Conservation (phyloP, 2,113 vertebrate species). For the Sapayoa aenigma region DNA sequence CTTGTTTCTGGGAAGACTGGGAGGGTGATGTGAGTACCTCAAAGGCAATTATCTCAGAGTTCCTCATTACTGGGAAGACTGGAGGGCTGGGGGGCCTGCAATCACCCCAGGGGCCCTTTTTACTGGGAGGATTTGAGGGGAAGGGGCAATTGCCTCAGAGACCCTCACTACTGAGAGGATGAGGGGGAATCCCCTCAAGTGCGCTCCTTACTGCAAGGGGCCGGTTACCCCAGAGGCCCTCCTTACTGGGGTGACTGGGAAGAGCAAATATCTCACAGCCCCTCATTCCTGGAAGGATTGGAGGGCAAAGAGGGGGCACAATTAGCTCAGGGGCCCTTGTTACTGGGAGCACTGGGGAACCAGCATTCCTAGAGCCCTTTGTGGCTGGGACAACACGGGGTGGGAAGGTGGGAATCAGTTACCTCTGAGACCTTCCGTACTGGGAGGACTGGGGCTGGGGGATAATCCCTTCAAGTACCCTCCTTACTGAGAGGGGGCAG, state of each 20-base stretch:
- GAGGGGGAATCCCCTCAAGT: background rate
- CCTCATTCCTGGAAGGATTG: background rate
- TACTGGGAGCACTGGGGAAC: background rate
- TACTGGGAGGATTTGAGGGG: background rate
- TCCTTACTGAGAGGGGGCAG: too few species aligned
- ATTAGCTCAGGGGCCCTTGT: background rate
- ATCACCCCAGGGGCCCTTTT: background rate
- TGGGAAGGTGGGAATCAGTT: too few species aligned
- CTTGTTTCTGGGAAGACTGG: too few species aligned
- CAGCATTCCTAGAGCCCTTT: too few species aligned
- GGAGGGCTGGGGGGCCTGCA: background rate
- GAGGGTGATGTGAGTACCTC: too few species aligned
- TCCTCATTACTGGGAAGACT: background rate
- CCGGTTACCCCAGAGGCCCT: background rate
- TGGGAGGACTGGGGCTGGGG: background rate
- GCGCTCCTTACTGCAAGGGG: too few species aligned
- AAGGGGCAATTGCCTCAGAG: background rate
- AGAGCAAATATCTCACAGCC: background rate
- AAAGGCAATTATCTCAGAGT: rapidly evolving
- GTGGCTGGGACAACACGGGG: background rate
- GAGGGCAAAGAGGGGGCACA: rapidly evolving
- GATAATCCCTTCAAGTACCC: too few species aligned
- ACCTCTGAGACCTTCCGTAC: background rate
- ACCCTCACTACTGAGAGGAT: background rate
- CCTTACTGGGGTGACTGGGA: background rate